Evolutionary conservation across 2,888 invertebrate species (phyloP).

Genomic region (Graphium colonna): DNA sequence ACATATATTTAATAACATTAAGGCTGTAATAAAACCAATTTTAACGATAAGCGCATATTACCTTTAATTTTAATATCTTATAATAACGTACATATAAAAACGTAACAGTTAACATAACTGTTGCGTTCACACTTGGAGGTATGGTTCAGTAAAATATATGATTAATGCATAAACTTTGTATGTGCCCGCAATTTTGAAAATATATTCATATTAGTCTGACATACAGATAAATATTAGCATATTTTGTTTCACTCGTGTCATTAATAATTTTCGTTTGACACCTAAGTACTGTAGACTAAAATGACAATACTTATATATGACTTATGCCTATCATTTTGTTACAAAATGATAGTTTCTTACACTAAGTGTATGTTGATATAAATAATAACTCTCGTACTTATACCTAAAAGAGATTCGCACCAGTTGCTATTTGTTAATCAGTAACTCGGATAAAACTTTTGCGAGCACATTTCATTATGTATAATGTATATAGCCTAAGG

Average conservation of each 20-base stretch:
- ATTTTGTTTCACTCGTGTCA: not conserved
- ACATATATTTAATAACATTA: no score
- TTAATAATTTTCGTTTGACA: not conserved
- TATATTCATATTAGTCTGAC: no score
- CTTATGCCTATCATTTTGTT: constrained; percentile 20
- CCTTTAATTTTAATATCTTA: constrained; percentile 28
- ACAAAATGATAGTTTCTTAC: constrained; percentile 14
- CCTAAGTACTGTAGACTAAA: constrained; percentile 17
- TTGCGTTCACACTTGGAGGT: constrained; percentile 50
- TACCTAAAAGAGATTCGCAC: constrained; percentile 25
- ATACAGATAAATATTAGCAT: not conserved
- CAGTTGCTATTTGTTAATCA: constrained; percentile 9
- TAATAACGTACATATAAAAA: constrained; percentile 41
- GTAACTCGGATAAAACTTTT: constrained; percentile 7
- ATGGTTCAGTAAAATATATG: constrained; percentile 35
- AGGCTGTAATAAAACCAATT: constrained; percentile 3
- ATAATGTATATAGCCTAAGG: constrained; percentile 18
- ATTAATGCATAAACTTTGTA: no score
- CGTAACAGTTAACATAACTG: constrained; percentile 66
- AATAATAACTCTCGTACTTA: constrained; percentile 27
- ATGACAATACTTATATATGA: constrained; percentile 20
- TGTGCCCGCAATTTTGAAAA: no score
- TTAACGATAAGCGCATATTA: constrained; percentile 3
- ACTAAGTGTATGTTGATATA: constrained; percentile 22
- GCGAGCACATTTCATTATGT: constrained; percentile 5